Evolutionary conservation across 2,888 invertebrate genomes (phyloP).

Genomic region (Nowickia ferox): DNA sequence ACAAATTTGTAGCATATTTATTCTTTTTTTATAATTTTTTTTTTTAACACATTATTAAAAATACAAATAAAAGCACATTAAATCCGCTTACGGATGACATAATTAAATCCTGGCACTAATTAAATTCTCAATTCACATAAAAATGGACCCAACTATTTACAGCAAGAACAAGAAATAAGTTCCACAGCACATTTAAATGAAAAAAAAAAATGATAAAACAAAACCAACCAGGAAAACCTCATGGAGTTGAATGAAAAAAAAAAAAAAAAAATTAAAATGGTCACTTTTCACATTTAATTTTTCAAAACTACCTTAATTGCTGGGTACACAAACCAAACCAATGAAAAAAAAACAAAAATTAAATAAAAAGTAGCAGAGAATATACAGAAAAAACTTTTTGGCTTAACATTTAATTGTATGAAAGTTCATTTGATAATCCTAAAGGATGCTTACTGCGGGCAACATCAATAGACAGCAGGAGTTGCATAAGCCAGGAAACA

Average conservation of each 20-base stretch:
- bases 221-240: conserved; percentile 58
- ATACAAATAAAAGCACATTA: conserved; percentile 71
- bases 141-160: conserved; percentile 65
- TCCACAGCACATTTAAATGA: conserved; percentile 14
- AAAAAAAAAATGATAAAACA: neutral
- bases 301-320: conserved; percentile 81
- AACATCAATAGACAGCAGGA: conserved; percentile 39
- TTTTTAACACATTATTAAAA: conserved; percentile 71
- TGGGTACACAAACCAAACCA: conserved; percentile 72
- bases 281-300: conserved; percentile 75
- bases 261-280: conserved; percentile 64
- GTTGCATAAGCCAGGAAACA: conserved; percentile 52
- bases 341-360: conserved; percentile 8
- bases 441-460: conserved; percentile 48
- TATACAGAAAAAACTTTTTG: conserved; percentile 59
- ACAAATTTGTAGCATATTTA: conserved; percentile 7
- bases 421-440: conserved; percentile 75
- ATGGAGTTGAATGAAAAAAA: conserved; percentile 47
- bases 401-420: conserved; percentile 75
- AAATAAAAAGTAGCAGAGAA: conserved; percentile 73
- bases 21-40: conserved; percentile 20
- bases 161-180: conserved; percentile 18
- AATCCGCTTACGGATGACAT: conserved; percentile 75
- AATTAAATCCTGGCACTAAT: conserved; percentile 83
- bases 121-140: conserved; percentile 75